Evolutionary conservation across 2,888 invertebrate genomes (phyloP).

Genomic region (Drosophila limbata): DNA sequence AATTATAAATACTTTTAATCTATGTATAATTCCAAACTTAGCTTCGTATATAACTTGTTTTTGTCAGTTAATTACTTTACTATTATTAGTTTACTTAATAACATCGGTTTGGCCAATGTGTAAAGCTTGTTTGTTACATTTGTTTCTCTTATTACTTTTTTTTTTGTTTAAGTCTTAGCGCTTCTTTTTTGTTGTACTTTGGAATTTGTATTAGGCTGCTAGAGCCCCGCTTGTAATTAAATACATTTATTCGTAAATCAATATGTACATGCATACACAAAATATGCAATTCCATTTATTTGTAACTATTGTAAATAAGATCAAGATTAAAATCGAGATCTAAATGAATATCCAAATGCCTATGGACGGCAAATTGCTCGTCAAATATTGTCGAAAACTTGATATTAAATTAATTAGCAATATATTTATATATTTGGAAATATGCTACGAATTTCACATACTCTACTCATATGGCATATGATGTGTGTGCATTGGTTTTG

Average conservation of each 20-base stretch:
- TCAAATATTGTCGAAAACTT: constrained; percentile 52
- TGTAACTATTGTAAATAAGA: constrained; percentile 58
- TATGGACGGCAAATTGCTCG: constrained; percentile 27
- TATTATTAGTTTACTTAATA: constrained; percentile 47
- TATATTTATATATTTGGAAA: constrained; percentile 41
- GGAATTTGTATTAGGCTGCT: constrained; percentile 65
- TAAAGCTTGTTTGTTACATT: constrained; percentile 54
- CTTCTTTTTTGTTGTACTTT: constrained; percentile 51
- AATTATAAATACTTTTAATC: constrained; percentile 37
- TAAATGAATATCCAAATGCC: constrained; percentile 26
- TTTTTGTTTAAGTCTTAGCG: constrained; percentile 8
- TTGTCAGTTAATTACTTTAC: constrained; percentile 45
- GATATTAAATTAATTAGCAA: constrained; percentile 78
- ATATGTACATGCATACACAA: constrained; percentile 33
- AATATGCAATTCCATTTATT: constrained; percentile 54
- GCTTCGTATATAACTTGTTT: constrained; percentile 50
- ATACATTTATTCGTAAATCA: constrained; percentile 34
- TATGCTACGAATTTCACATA: constrained; percentile 55
- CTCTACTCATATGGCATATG: constrained; percentile 28
- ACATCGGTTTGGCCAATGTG: constrained; percentile 42
- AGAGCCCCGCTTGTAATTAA: constrained; percentile 60
- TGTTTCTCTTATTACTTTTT: constrained; percentile 34
- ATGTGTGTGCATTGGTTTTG: constrained; percentile 38
- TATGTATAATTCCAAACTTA: constrained; percentile 47
- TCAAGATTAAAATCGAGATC: constrained; percentile 23